Base-by-base conservation (phyloP, 2,888 invertebrate genomes). In the Drosophila mulleri region DNA sequence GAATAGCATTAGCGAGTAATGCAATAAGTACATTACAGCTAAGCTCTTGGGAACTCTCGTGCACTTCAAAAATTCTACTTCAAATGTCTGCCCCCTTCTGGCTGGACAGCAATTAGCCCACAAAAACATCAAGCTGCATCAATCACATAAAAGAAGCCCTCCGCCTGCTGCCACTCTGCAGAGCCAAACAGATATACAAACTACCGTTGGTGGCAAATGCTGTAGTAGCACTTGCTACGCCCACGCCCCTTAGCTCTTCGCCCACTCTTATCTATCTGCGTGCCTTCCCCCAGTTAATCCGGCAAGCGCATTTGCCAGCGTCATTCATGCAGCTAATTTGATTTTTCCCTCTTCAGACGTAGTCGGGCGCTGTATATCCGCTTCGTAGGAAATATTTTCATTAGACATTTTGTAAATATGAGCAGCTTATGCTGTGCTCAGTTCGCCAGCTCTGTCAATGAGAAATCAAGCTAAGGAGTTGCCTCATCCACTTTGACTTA, bases 351-450 rank as follows among this genome's bases (percentile, higher is more conserved):
- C 72, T 72, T 65, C 60, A 74, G 67, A 39, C 53, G 35, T 37
- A 26, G 50, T 9, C 29, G 32, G 11, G 11, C 41, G 23, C 64
- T 26, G 45, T 9, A 62, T 67, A 74, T 66, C 71, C 59, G 67
- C 63, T 59, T 23, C 35, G 57, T 57, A 78, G 81, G 73, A 85
- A 88, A 85, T 85, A 85, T 83, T 85, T 85, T 88, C 88, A 85
- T 85, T 88, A 88, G 88, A 85, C 85, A 79, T 88, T 85, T 85
- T 79, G 82, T 83, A 85, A 88, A 85, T 85, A 85, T 85, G 84
- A 85, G 80, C 81, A 75, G 83, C 87, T 87, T 84, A 50, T 20
- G 67, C 67, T 71, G 56, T 56, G 59, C 65, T 39, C 39, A 75
- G 67, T 67, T 68, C 78, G 76, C 53, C 71, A 63, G 35, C 58